Evolutionary conservation across 2,113 vertebrate species (phyloP), one percentile per base, ranked within the genome.

Genomic region (Macaca mulatta): DNA sequence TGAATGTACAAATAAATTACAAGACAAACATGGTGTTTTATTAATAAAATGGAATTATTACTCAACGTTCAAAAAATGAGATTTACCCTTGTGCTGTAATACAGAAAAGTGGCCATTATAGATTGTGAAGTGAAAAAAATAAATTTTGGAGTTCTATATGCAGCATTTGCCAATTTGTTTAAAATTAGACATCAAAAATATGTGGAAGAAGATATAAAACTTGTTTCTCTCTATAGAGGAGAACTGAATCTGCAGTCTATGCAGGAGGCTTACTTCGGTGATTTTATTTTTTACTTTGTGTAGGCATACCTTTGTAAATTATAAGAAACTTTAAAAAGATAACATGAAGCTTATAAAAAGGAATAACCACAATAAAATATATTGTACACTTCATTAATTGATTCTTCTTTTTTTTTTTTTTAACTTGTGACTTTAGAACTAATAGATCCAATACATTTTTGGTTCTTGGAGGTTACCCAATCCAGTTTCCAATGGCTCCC

Each of bases 1-100:
- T 84, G 64, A 96, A 96, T 40, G 12, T 55, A 90, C 64, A 94
- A 94, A 77, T 50, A 90, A 45, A 59, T 72, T 38, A 9, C 22
- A 82, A 87, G 25, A 70, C 40, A 17, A 61, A 17, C 38, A 14
- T 69, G 74, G 67, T n/a, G 77, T 86, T 93, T 93, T 32, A 77
- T 82, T 87, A 86, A 81, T 40, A 61, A 2, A 52, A 7, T 45
- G 75, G 11, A 27, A 74, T 64, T 89, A 72, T 52, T 72, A 69
- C 17, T 50, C n/a, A 79, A 3, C 27, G 8, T 75, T 45, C 27
- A n/a, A 27, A 69, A 83, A 95, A 94, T 13, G 22, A 70, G 16
- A 72, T 59, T 59, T 85, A 55, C 18, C 48, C 78, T 90, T 77
- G 48, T 86, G 40, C 38, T 30, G 17, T 72, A 72, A 77, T 17